Evolutionary conservation across 2,888 invertebrate species (phyloP), one percentile per base, ranked within the genome.

Genomic region (Melanostoma scalare): DNA sequence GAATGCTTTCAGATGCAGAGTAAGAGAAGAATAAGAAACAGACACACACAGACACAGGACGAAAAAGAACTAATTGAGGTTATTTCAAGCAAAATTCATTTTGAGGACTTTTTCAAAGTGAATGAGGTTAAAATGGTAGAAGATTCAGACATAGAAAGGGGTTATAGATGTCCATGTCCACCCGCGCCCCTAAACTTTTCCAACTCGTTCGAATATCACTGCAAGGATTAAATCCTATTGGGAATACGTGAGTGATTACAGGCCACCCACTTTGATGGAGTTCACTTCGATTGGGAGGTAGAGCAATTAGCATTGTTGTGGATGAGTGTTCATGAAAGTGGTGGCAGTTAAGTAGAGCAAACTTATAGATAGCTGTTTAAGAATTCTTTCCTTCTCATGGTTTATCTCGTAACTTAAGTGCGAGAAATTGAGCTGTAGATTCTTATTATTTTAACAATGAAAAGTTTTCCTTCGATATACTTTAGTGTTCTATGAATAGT

Each of bases 171-270:
- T 1, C n/a, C 4, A 4, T 5, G 36, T 36, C 9, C 3, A 44
- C n/a, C 10, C 50, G 3, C 20, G 55, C 48, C 53, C 46, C 42
- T n/a, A 72, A 76, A 69, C 63, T 68, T 78, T 76, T 33, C 36
- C 30, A 31, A 72, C 56, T 58, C 52, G 36, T 6, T 44, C 6
- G 42, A 40, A 55, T 61, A 55, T 61, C 71, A 53, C 6, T 73
- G 6, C 30, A 48, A 44, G 55, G 55, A 61, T 61, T 55, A 72
- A 61, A 35, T 72, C 71, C 4, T 61, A 55, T 68, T 44, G 55
- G 50, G 44, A 30, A 63, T 77, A 81, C 81, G 81, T 82, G 82
- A 82, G 78, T 74, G 82, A 82, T 82, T 78, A 78, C 73, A 69
- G 8, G 20, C 52, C 42, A 31, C 74, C 67, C 50, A 46, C 46